Conservation (phyloP, 2,113 vertebrate species). For the Aythya baeri region DNA sequence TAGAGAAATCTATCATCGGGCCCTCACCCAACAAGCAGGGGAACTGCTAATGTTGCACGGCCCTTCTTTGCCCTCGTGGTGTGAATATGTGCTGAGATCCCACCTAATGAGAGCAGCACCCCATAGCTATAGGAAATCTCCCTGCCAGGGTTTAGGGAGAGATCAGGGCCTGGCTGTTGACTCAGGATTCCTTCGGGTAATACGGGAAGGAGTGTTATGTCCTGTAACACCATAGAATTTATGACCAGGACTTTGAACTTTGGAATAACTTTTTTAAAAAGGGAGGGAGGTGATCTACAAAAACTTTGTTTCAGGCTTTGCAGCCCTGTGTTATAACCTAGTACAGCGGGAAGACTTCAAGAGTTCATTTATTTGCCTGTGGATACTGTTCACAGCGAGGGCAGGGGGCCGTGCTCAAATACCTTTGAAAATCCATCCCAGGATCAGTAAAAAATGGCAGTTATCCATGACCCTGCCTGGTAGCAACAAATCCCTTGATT, state of each 20-base stretch:
- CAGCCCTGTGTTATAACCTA: neutral
- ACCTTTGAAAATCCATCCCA: neutral
- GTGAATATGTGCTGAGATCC: neutral
- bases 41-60: neutral
- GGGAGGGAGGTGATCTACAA: neutral
- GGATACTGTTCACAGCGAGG: neutral
- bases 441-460: neutral
- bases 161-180: neutral
- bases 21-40: neutral
- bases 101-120: accelerated
- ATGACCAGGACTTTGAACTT: neutral
- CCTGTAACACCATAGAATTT: neutral
- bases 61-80: neutral
- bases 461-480: neutral
- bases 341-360: neutral
- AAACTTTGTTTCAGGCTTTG: neutral
- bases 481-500: neutral
- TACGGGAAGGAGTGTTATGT: neutral
- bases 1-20: neutral
- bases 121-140: neutral
- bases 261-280: neutral
- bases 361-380: neutral
- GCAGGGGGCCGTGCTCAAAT: neutral
- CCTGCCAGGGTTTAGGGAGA: neutral
- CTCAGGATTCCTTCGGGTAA: neutral